phyloP scores from a whole-genome alignment of 2,113 vertebrate species.

The Ibidorhyncha struthersii region DNA sequence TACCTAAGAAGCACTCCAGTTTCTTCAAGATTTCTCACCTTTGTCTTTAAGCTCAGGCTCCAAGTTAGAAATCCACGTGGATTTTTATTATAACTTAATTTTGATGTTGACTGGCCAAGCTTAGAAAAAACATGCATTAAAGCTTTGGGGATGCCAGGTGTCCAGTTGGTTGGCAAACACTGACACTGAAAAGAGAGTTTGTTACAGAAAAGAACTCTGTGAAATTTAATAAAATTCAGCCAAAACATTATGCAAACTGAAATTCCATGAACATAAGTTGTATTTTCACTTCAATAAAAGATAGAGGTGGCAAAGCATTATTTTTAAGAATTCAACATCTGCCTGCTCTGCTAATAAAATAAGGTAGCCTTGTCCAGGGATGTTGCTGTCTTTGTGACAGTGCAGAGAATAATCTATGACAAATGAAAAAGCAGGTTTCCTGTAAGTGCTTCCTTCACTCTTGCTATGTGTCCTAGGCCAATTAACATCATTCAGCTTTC shows the following conservation, averaged over 20 bases:
- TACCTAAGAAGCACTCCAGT: background rate
- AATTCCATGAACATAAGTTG: background rate
- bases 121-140: background rate
- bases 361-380: background rate
- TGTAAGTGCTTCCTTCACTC: background rate
- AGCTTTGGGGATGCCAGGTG: background rate
- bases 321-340: background rate
- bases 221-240: background rate
- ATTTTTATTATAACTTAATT: conserved; percentile 31
- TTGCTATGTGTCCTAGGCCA: background rate
- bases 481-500: background rate
- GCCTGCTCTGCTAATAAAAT: background rate
- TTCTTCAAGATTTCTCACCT: conserved; percentile 16
- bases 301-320: background rate
- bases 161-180: background rate
- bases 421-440: background rate
- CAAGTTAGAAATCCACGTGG: conserved; percentile 15
- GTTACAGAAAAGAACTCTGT: background rate
- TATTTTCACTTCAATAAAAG: background rate
- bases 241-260: background rate
- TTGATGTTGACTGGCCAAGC: background rate
- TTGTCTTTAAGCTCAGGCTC: conserved; percentile 23
- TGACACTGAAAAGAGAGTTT: conserved; percentile 1
- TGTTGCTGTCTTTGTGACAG: background rate
- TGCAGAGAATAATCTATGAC: background rate